Base-by-base conservation (phyloP, 2,113 vertebrate species). In the Podiceps cristatus region DNA sequence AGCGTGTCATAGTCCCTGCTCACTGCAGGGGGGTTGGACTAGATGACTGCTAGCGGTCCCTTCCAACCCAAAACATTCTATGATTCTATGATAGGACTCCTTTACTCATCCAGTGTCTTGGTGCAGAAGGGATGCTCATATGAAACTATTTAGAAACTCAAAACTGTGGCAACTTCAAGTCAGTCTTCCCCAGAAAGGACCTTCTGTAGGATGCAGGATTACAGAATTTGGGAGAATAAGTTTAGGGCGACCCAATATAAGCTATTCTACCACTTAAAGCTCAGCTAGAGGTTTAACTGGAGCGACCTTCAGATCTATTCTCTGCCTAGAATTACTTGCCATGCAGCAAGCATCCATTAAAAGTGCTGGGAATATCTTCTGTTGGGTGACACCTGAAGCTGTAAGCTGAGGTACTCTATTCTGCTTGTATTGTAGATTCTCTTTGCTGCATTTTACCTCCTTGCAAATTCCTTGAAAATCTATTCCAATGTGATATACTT, bases 381-480 rank as follows among this genome's bases (percentile, higher is more conserved):
- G 11, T 19, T 56, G 55, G 33, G 64, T 29, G 0, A 0, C n/a
- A 69, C 28, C 82, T n/a, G 77, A 80, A 74, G 35, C 44, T 63
- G 0, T 71, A 72, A 92, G 64, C 95, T 77, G 83, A 88, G 96
- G 31, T 10, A 23, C 50, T 76, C 68, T 18, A 56, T 79, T 91
- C 60, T 45, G 52, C 80, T 68, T 37, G 47, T 33, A 53, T 16
- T 74, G 75, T 62, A 58, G 67, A 73, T 86, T 87, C 86, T 35
- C 60, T 86, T 87, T 71, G 55, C 90, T 80, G 86, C 35, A 28
- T 37, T 81, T 31, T 47, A 91, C 76, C 88, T 96, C 95, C 78
- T 40, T 58, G 52, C 76, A 82, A 74, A 94, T 89, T 86, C 83
- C 73, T 56, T 3, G 8, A 88, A 90, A 95, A 92, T 81, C 94